Evolutionary conservation across 2,113 vertebrate species (phyloP).

Genomic region (Oncorhynchus kisutch): DNA sequence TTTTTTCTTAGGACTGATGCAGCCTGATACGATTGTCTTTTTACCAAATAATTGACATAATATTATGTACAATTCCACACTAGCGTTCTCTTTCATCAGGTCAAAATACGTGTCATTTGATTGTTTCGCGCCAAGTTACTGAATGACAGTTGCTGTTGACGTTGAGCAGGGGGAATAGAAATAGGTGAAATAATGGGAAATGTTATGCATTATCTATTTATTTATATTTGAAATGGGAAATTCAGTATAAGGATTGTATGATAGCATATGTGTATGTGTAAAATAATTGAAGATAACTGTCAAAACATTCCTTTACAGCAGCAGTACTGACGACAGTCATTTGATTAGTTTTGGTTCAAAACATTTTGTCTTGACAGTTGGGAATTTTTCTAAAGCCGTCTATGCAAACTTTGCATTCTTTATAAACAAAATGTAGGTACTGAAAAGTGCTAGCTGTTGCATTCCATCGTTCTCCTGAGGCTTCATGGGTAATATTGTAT

Average conservation of each 20-base stretch:
- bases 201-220: slow-evolving; percentile 32
- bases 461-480: slow-evolving; percentile 40
- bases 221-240: slow-evolving; percentile 14
- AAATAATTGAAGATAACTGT: slow-evolving; percentile 41
- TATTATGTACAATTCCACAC: slow-evolving; percentile 29
- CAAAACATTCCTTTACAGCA: slow-evolving; percentile 52
- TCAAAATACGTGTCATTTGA: background rate
- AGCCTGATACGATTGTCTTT: slow-evolving; percentile 59
- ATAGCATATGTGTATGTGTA: slow-evolving; percentile 22
- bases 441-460: slow-evolving; percentile 75
- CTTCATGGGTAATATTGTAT: slow-evolving; percentile 40
- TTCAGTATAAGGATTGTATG: slow-evolving; percentile 48
- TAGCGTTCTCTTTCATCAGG: slow-evolving; percentile 23
- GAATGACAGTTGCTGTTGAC: slow-evolving; percentile 1
- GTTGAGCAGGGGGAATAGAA: slow-evolving; percentile 18
- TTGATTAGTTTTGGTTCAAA: slow-evolving; percentile 41
- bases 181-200: slow-evolving; percentile 17
- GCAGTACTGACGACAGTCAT: slow-evolving; percentile 30
- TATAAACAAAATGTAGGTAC: slow-evolving; percentile 73
- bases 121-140: background rate
- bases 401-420: slow-evolving; percentile 92
- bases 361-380: slow-evolving; percentile 19
- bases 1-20: slow-evolving; percentile 70
- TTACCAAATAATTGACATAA: slow-evolving; percentile 64
- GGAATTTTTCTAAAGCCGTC: slow-evolving; percentile 80